Conservation (phyloP, 1,140 invertebrate genomes). For the Pectinophora gossypiella region DNA sequence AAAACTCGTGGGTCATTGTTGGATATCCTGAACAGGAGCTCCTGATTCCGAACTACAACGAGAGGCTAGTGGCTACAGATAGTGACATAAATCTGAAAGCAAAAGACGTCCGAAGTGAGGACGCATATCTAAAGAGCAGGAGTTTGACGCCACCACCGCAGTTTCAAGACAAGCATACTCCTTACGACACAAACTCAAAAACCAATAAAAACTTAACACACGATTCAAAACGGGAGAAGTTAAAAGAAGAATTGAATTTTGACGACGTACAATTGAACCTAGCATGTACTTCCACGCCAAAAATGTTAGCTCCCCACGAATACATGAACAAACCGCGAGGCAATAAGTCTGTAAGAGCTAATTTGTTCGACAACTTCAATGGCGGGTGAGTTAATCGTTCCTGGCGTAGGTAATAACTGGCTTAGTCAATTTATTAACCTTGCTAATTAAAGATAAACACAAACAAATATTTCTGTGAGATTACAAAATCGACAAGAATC, state of each 20-base stretch:
- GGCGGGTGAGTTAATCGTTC: slow-evolving; percentile 55
- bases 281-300: slow-evolving; percentile 70
- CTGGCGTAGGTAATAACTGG: too few species aligned
- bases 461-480: too few species aligned
- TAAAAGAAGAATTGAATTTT: slow-evolving; percentile 64
- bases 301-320: slow-evolving; percentile 62
- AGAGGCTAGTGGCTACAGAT: slow-evolving; percentile 48
- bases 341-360: slow-evolving; percentile 46
- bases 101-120: slow-evolving; percentile 46
- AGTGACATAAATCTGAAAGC: slow-evolving; percentile 33
- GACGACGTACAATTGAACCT: slow-evolving; percentile 60
- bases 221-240: slow-evolving; percentile 66
- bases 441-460: too few species aligned
- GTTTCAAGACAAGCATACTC: slow-evolving; percentile 65
- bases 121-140: slow-evolving; percentile 39
- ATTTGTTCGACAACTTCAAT: slow-evolving; percentile 58
- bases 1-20: slow-evolving; percentile 63
- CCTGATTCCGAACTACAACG: slow-evolving; percentile 59
- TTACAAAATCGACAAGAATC: too few species aligned
- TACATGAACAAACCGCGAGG: slow-evolving; percentile 45
- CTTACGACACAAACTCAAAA: slow-evolving; percentile 54
- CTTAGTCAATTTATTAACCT: too few species aligned
- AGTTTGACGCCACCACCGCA: slow-evolving; percentile 63
- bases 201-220: slow-evolving; percentile 51
- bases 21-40: slow-evolving; percentile 61